Evolutionary conservation across 2,888 invertebrate genomes (phyloP).

Genomic region (Euzetes globulus): DNA sequence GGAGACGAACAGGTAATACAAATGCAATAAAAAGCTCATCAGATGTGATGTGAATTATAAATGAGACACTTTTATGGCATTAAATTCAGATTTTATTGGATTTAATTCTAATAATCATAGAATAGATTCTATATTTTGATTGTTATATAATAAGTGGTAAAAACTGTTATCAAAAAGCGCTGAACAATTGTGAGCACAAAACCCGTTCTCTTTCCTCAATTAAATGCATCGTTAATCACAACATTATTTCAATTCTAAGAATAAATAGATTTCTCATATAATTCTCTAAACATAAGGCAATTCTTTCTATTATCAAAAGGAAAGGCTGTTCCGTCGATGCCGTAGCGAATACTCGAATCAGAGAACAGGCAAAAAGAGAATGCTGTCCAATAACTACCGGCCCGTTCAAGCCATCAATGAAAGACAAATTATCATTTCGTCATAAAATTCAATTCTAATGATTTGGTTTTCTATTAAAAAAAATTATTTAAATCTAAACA

Average conservation of each 20-base stretch:
- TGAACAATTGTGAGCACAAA: neutral
- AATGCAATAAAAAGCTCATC: neutral
- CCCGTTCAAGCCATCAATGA: slow-evolving; percentile 8
- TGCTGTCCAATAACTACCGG: slow-evolving; percentile 5
- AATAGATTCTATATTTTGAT: neutral
- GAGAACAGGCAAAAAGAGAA: slow-evolving; percentile 8
- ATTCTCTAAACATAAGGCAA: too few species aligned
- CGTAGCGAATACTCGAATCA: neutral
- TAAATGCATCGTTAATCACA: neutral
- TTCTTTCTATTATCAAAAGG: neutral
- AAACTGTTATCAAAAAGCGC: neutral
- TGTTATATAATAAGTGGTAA: neutral
- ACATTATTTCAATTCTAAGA: too few species aligned
- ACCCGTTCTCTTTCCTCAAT: neutral
- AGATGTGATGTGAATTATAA: too few species aligned
- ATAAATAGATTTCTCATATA: too few species aligned
- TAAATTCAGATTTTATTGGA: too few species aligned
- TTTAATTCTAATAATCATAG: neutral
- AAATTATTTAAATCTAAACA: neutral
- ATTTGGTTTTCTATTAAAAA: neutral
- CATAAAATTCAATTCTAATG: neutral
- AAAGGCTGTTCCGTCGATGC: neutral
- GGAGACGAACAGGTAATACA: neutral
- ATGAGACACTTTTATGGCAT: too few species aligned
- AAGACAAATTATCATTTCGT: neutral